Evolutionary conservation across 1,140 invertebrate genomes (phyloP).

Genomic region (Liolophura sinensis): DNA sequence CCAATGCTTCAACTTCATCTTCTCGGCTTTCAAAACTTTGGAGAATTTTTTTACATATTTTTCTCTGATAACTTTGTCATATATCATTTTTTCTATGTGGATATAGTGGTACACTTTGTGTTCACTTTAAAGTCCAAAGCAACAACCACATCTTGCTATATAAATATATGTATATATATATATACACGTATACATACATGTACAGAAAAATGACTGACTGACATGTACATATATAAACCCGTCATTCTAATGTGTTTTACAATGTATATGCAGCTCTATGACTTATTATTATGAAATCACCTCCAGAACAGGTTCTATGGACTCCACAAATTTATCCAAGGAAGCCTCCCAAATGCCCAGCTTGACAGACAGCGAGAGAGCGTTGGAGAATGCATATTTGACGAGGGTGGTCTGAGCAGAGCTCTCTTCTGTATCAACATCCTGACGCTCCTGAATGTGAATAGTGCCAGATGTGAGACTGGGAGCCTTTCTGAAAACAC

Average conservation of each 20-base stretch:
- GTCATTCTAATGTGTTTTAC: slow-evolving; percentile 6
- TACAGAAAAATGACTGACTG: not conserved
- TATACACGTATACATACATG: not conserved
- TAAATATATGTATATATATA: no score
- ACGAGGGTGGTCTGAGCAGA: slow-evolving; percentile 60
- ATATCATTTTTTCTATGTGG: no score
- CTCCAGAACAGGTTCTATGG: slow-evolving; percentile 79
- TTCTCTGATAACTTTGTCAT: no score
- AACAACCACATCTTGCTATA: no score
- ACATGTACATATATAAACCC: not conserved
- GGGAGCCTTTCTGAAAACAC: no score
- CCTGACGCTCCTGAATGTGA: slow-evolving; percentile 14
- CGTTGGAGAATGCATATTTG: slow-evolving; percentile 86
- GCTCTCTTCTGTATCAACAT: slow-evolving; percentile 4
- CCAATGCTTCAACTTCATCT: no score
- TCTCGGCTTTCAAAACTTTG: no score
- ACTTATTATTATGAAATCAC: slow-evolving; percentile 51
- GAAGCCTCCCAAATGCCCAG: slow-evolving; percentile 89
- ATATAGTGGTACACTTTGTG: no score
- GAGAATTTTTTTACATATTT: no score
- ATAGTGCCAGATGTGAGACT: slow-evolving; percentile 23
- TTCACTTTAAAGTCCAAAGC: no score
- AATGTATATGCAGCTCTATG: not conserved
- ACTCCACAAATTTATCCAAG: slow-evolving; percentile 79
- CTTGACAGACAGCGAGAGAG: slow-evolving; percentile 88